Evolutionary conservation across 2,888 invertebrate species (phyloP).

Genomic region (Stenodema calcarata): DNA sequence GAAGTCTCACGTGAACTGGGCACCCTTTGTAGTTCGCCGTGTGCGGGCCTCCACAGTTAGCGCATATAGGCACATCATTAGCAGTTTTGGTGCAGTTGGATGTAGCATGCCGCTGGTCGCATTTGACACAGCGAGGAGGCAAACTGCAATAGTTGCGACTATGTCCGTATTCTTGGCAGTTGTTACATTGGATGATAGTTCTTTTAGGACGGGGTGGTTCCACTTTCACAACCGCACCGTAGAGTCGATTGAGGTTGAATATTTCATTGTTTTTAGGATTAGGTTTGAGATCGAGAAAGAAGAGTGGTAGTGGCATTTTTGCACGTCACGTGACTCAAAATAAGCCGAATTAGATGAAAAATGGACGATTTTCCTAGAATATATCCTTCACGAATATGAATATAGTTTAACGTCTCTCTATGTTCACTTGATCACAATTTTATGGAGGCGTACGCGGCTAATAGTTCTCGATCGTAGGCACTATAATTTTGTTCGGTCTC

Average conservation of each 20-base stretch:
- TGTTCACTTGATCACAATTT: too few species aligned
- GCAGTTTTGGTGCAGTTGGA: neutral
- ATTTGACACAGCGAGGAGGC: neutral
- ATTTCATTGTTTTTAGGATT: conserved; percentile 36
- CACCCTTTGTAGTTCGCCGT: conserved; percentile 39
- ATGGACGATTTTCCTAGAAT: too few species aligned
- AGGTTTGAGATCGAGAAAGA: conserved; percentile 43
- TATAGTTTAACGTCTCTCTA: too few species aligned
- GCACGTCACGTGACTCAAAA: too few species aligned
- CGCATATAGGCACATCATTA: conserved; percentile 14
- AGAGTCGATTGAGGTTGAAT: conserved; percentile 26
- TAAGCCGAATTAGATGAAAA: too few species aligned
- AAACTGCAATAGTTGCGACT: conserved; percentile 26
- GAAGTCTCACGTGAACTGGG: conserved; percentile 18
- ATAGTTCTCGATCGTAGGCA: too few species aligned
- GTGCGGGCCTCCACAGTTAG: conserved; percentile 29
- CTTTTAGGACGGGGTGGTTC: too few species aligned
- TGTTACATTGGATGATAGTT: conserved; percentile 33
- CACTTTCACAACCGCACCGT: conserved; percentile 34
- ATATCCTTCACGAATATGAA: too few species aligned
- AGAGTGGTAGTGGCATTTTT: conserved; percentile 25
- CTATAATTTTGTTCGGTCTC: too few species aligned
- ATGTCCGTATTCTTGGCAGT: conserved; percentile 38
- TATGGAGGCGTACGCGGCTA: neutral
- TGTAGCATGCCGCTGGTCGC: conserved; percentile 18